Evolutionary conservation across 1,140 invertebrate species (phyloP).

Genomic region (Venturia canescens): DNA sequence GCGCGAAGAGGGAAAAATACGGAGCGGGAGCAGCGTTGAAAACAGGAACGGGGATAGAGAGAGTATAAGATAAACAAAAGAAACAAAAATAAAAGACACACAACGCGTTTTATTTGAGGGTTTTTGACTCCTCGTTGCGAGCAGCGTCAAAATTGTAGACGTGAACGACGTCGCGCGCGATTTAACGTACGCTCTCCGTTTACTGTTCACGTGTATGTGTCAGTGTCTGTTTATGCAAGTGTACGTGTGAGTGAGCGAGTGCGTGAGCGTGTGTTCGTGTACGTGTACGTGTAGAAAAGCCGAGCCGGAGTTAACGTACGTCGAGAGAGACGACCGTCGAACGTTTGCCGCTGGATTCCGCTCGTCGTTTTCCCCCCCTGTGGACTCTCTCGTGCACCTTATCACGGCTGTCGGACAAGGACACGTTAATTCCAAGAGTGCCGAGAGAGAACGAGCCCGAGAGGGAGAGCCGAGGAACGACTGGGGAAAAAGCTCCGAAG

Average conservation of each 20-base stretch:
- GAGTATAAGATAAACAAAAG: conserved; percentile 7
- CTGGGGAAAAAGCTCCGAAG: neutral
- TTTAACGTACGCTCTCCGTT: neutral
- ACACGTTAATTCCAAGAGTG: neutral
- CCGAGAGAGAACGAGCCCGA: neutral
- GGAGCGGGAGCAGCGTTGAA: neutral
- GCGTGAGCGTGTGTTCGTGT: neutral
- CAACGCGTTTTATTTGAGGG: neutral
- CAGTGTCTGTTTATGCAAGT: neutral
- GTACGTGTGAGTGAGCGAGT: neutral
- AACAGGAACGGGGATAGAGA: neutral
- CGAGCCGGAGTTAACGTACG: conserved; percentile 27
- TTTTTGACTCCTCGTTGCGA: neutral
- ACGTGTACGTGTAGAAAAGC: conserved; percentile 10
- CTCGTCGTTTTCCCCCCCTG: neutral
- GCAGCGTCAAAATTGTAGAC: neutral
- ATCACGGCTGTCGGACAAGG: conserved; percentile 1
- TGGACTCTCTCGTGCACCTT: neutral
- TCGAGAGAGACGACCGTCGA: conserved; percentile 39
- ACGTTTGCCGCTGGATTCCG: conserved; percentile 32
- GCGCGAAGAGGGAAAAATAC: neutral
- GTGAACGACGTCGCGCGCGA: conserved; percentile 9
- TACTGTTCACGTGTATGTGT: neutral
- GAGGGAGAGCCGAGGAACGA: neutral
- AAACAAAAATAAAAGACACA: conserved; percentile 10